Evolutionary conservation across 2,797 vertebrate genomes (phyloP).

Genomic region (Taeniopygia guttata): DNA sequence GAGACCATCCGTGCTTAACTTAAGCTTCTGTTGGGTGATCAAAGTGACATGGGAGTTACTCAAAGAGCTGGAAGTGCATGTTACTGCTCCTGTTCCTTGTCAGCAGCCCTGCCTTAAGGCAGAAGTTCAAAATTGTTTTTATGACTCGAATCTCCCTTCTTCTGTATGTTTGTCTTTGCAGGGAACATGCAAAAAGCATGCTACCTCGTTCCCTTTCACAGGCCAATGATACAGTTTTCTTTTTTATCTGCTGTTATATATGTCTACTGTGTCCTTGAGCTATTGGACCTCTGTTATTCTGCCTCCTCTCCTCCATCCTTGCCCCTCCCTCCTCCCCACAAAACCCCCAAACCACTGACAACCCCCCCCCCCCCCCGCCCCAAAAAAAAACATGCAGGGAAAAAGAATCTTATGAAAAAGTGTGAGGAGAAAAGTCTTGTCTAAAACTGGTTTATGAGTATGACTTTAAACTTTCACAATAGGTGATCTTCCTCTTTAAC

Average conservation of each 20-base stretch:
- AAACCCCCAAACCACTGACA: accelerated
- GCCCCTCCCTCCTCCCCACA: accelerated
- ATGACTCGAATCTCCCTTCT: background rate
- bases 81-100: background rate
- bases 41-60: background rate
- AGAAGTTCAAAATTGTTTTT: background rate
- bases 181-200: background rate
- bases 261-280: background rate
- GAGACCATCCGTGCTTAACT: background rate
- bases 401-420: background rate
- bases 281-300: background rate
- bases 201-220: background rate
- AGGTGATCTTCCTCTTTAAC: background rate
- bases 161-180: background rate
- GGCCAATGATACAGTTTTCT: background rate
- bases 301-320: background rate
- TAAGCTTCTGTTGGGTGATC: background rate
- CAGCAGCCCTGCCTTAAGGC: background rate
- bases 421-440: background rate
- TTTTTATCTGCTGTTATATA: background rate
- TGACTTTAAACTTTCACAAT: background rate
- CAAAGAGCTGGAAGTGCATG: background rate
- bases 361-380: accelerated
- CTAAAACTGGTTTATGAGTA: background rate
- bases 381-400: accelerated